Base-by-base conservation (phyloP, 2,797 vertebrate species). In the Cottoperca gobio region DNA sequence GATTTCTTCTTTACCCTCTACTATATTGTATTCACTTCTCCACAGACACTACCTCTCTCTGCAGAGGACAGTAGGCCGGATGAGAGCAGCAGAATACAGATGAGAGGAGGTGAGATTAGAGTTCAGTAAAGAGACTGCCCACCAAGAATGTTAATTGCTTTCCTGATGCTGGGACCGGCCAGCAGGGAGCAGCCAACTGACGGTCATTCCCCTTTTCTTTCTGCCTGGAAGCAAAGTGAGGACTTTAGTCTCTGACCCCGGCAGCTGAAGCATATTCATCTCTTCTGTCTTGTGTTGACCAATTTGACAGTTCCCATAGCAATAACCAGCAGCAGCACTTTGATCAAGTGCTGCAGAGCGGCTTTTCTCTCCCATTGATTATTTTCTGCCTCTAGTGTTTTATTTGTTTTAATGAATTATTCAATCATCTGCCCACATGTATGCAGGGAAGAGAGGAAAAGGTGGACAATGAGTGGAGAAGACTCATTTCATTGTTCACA, bases 101-200 rank as follows among this genome's bases (percentile, higher is more conserved):
- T 79, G 77, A 84, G 82, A n/a, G 42, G 2, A 77, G 81, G 72
- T 79, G 63, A 85, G 73, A 74, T 58, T 72, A 63, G 79, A 84
- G 88, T 89, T 91, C 87, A 85, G 80, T 40, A 70, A 78, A 81
- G 78, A 84, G 75, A 79, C 43, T 40, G 61, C 62, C 66, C 45
- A 75, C 77, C 68, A 59, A 66, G 42, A 65, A 67, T 11, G 7
- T 62, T 86, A 68, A 88, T 83, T 62, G 68, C 53, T 76, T 81
- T 86, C 72, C 76, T 62, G 80, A 71, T 21, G 24, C 69, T 16
- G 48, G 4, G 8, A 50, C 64, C 21, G 28, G 24, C 65, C 76
- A 43, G 66, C 17, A 3, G 66, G 73, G 64, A 81, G 40, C 52
- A 2, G 4, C 37, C 55, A 45, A 13, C 70, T 61, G 24, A 16